Base-by-base conservation (phyloP, 2,888 invertebrate genomes). In the Chaetogeoica ovagalla region DNA sequence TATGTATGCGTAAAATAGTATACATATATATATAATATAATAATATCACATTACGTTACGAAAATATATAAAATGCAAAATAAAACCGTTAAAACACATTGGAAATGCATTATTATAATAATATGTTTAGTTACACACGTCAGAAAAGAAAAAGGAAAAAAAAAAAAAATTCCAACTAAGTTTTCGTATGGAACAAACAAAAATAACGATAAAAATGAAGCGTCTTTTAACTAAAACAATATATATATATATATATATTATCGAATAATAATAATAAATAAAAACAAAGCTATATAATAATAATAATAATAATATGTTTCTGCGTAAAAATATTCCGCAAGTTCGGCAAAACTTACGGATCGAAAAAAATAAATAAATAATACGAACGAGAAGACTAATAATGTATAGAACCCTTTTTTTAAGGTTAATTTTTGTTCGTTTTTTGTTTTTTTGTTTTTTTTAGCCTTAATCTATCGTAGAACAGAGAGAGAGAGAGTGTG, bases 21-120 rank as follows among this genome's bases (percentile, higher is more conserved):
- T 55, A 37, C n/a, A 57, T 30, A 30, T 30, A 30, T 30, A n/a
- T n/a, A n/a, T n/a, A n/a, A n/a, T n/a, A 70, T 70, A 55, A 74
- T 74, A 74, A 72, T 62, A 39, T 52, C 39, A 39, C 30, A 75
- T 76, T 60, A 76, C 30, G 66, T 76, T 79, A 79, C 59, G 70
- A 79, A 77, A 79, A 68, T 43, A 59, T 76, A 63, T 48, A 69
- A 73, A 70, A 62, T 62, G 70, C 77, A 79, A 70, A 79, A 70
- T 70, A 79, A 30, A 63, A 70, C 39, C 39, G 70, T 79, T 79
- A 79, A 69, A 60, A 79, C 77, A 79, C 70, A 79, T 79, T 79
- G 77, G 77, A 79, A 79, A 79, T 79, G 77, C 77, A 79, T 79
- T 70, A 60, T 30, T 68, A 68, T 76, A 68, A 74, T 74, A 70